A percentile compares a stretch with the other conserved stretches of the same genome.
phyloP scores from a whole-genome alignment of 2,888 invertebrate species.

The Callinectes sapidus region DNA sequence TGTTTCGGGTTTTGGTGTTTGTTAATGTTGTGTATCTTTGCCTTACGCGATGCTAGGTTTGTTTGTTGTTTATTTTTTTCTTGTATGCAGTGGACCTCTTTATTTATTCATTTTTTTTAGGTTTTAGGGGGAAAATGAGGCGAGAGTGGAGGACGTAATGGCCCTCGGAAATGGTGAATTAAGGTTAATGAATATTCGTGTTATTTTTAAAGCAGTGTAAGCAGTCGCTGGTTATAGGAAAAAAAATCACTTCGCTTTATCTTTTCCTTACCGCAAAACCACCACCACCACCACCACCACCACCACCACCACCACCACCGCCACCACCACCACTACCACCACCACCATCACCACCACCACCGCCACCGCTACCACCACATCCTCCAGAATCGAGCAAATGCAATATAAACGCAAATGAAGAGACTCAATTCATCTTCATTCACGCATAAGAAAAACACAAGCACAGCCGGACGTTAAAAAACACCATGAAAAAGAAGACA shows the following conservation, averaged over 20 bases:
- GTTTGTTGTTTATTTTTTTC: not conserved
- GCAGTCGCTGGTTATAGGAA: not conserved
- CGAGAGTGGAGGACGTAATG: not conserved
- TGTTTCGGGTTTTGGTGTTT: not conserved
- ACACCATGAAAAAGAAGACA: not conserved
- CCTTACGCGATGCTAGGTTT: not conserved
- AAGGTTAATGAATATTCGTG: not conserved
- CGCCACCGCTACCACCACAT: not conserved
- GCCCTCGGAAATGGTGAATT: not conserved
- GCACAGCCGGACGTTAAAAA: not conserved
- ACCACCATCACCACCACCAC: not conserved
- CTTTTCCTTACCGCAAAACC: not conserved
- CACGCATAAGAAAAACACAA: not conserved
- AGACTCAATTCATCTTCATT: not conserved
- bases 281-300: not conserved
- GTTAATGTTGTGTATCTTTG: not conserved
- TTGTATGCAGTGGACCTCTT: not conserved
- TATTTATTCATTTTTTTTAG: not conserved
- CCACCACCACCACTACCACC: not conserved
- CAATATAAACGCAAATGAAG: not conserved
- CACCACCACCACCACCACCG: not conserved
- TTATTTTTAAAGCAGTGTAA: not conserved
- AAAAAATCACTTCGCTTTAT: not conserved
- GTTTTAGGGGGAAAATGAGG: not conserved
- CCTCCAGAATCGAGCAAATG: not conserved